Evolutionary conservation across 1,140 invertebrate species (phyloP), one percentile per base, ranked within the genome.

Genomic region (Macrosteles quadrilineatus): DNA sequence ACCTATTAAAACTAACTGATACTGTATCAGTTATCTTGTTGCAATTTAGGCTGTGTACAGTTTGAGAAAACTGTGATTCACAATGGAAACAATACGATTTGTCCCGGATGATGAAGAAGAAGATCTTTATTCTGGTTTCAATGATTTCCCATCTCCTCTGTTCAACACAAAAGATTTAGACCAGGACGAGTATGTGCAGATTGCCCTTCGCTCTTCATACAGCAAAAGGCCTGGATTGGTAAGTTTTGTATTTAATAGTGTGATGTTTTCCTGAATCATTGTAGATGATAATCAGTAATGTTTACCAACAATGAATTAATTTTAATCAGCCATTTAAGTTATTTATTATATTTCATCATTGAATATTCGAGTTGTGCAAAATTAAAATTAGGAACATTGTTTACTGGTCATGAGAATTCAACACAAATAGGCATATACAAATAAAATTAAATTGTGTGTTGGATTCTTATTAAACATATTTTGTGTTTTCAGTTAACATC

Each of bases 71-170:
- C n/a, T n/a, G n/a, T n/a, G n/a, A n/a, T n/a, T n/a, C n/a, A n/a
- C n/a, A 32, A 69, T 69, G 68, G 57, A 69, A 47, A 69, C 40
- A 25, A 21, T 69, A 1, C 19, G 59, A 17, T 40, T 69, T 31
- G 43, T 43, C n/a, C 36, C 68, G 9, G 25, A 47, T 40, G 67
- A 69, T 45, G 53, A 64, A 30, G 71, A 74, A 19, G 87, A 88
- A 72, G 88, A 90, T 77, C 78, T 89, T 57, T 91, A 91, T 78
- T 81, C 82, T 36, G 89, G 88, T 29, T 90, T 87, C 74, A 88
- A 90, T 81, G 87, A 89, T 70, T 88, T 87, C 74, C 84, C 87
- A 73, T 84, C 87, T 11, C 82, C 81, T 6, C 31, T 80, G 21
- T 84, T 90, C 29, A 87, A 85, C 73, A 87, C 85, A 21, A 84